Base-by-base conservation (phyloP, 2,113 vertebrate genomes). In the Castor canadensis region DNA sequence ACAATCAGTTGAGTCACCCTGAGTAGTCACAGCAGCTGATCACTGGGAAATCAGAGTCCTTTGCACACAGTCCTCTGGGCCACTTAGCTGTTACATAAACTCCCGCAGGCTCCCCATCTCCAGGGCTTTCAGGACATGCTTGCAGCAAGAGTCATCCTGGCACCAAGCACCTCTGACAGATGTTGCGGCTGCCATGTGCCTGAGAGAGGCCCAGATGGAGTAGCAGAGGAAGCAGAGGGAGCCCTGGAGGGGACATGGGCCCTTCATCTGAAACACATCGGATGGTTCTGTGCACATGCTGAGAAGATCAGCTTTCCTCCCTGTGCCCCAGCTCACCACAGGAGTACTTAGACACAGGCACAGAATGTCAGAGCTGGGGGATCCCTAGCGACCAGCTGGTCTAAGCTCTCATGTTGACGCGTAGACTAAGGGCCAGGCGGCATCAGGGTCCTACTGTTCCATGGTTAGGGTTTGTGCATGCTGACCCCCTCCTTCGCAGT, bases 131-230 rank as follows among this genome's bases (percentile, higher is more conserved):
- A 95, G 97, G 89, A 97, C 93, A 16, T 85, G 95, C 92, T 98
- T 98, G 92, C 96, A 94, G 81, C 96, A 87, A 89, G 96, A 95
- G 93, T 97, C 97, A 98, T 96, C 95, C 94, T 52, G 97, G 97
- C 97, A 93, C 95, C 89, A 93, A 92, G 97, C 92, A 66, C 85
- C 96, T 96, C 97, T 96, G 96, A 98, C 95, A 98, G 97, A 97
- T 98, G 97, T 96, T 97, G 81, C 47, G 72, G 96, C 93, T 98
- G 97, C 94, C 91, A 91, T 22, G 83, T 43, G 43, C 24, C 45
- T 89, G 72, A 96, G 26, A 66, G 75, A 96, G 96, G 85, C 90
- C 96, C 93, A 96, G 89, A 93, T 71, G 73, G 72, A 64, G 82
- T 76, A 72, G 47, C 81, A n/a, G 45, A 93, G 93, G 38, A 76